These are phyloP conservation scores for Protodeltote pygarga DNA, from an alignment of 2,888 invertebrate genomes.

Conservation along the genomic window DNA sequence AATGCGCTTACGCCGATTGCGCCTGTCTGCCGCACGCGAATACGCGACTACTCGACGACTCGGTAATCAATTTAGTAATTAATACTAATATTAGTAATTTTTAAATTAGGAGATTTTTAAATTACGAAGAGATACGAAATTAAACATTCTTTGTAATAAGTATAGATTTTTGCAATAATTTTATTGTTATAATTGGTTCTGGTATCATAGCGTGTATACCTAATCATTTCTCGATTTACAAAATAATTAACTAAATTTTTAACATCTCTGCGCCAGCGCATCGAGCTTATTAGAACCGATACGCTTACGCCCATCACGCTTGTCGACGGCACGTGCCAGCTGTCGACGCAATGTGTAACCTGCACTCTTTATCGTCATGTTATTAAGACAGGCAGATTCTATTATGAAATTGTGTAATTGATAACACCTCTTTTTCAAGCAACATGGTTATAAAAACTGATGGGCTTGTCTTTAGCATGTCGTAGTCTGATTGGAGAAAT, in stretches of 20 bases:
- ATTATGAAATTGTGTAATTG: not conserved
- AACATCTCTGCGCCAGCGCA: no score
- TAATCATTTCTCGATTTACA: no score
- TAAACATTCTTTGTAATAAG: no score
- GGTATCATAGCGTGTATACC: no score
- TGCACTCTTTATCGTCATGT: slow-evolving; percentile 21
- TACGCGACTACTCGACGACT: slow-evolving; percentile 16
- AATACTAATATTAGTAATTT: not conserved
- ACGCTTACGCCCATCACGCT: slow-evolving; percentile 31
- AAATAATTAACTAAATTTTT: no score
- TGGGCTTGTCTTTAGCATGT: no score
- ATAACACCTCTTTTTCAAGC: no score
- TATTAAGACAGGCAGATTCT: slow-evolving; percentile 17
- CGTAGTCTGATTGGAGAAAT: no score
- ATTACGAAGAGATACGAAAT: no score
- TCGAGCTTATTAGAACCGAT: slow-evolving; percentile 23
- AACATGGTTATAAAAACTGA: no score
- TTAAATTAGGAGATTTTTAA: not conserved
- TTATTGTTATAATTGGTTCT: no score
- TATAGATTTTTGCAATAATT: no score
- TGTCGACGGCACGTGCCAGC: slow-evolving; percentile 39
- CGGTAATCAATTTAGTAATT: slow-evolving; percentile 5
- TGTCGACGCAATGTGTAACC: slow-evolving; percentile 26
- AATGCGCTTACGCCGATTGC: slow-evolving; percentile 53
- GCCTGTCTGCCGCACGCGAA: slow-evolving; percentile 50